Conservation (phyloP, 2,797 vertebrate species). For the Muraenolepis orangiensis region DNA sequence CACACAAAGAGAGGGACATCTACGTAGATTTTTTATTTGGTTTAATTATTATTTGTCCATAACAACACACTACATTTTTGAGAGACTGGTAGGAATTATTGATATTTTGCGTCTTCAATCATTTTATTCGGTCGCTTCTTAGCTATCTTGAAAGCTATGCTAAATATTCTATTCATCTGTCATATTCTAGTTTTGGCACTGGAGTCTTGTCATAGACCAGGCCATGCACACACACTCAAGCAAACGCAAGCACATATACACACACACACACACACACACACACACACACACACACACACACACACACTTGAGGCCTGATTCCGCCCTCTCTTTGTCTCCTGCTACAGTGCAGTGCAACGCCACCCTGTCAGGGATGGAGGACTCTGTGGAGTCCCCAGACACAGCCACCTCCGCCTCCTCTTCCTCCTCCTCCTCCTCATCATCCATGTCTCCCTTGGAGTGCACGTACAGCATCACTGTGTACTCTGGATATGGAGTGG, state of each 20-base stretch:
- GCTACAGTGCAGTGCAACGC: constrained; percentile 85
- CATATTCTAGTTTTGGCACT: background rate
- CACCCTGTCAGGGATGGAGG: constrained; percentile 83
- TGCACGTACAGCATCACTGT: constrained; percentile 90
- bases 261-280: background rate
- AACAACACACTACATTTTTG: background rate
- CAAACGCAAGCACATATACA: background rate
- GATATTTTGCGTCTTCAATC: too few relatives aligned
- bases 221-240: background rate
- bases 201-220: background rate
- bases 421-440: constrained; percentile 68
- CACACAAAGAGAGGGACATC: background rate
- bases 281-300: constrained; percentile 1
- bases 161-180: background rate
- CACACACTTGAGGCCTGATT: background rate
- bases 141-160: background rate
- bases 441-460: constrained; percentile 79
- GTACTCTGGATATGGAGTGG: constrained; percentile 88
- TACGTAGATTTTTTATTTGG: background rate
- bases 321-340: constrained; percentile 10
- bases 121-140: too few relatives aligned
- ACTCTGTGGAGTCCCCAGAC: constrained; percentile 86
- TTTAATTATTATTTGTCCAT: background rate
- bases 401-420: constrained; percentile 69
- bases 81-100: too few relatives aligned